phyloP scores from a whole-genome alignment of 2,113 vertebrate genomes.

The Saccopteryx bilineata region DNA sequence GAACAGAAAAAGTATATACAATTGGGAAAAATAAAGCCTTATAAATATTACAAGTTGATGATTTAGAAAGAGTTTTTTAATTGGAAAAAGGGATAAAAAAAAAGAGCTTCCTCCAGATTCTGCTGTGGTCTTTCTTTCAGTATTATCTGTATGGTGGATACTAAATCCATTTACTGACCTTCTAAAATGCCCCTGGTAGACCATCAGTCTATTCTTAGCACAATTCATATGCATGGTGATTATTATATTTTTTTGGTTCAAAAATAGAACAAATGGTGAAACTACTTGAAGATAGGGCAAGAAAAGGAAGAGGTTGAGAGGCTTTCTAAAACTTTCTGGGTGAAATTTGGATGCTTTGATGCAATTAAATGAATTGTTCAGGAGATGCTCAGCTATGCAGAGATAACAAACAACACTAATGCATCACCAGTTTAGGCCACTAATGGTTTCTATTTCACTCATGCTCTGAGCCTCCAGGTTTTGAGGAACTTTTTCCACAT shows the following conservation, averaged over 20 bases:
- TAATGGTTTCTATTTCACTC: background rate
- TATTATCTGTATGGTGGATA: background rate
- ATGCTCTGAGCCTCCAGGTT: background rate
- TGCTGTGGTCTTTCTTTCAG: background rate
- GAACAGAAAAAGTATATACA: background rate
- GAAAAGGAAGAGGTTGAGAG: rapidly evolving
- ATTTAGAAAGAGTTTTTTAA: background rate
- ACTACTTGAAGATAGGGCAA: background rate
- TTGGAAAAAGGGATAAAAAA: background rate
- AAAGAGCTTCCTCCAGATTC: background rate
- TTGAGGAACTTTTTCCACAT: rapidly evolving
- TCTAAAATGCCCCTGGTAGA: background rate
- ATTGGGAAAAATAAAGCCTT: background rate
- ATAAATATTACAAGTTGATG: background rate
- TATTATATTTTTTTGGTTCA: background rate
- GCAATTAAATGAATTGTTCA: background rate
- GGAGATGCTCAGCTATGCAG: background rate
- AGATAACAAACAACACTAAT: background rate
- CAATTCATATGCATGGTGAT: background rate
- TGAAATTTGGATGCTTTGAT: background rate
- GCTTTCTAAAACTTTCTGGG: background rate
- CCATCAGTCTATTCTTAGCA: background rate
- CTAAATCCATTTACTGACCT: background rate
- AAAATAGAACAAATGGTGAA: background rate
- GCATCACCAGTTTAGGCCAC: background rate